Conservation (phyloP, 1,140 invertebrate species). For the Lepeophtheirus salmonis region DNA sequence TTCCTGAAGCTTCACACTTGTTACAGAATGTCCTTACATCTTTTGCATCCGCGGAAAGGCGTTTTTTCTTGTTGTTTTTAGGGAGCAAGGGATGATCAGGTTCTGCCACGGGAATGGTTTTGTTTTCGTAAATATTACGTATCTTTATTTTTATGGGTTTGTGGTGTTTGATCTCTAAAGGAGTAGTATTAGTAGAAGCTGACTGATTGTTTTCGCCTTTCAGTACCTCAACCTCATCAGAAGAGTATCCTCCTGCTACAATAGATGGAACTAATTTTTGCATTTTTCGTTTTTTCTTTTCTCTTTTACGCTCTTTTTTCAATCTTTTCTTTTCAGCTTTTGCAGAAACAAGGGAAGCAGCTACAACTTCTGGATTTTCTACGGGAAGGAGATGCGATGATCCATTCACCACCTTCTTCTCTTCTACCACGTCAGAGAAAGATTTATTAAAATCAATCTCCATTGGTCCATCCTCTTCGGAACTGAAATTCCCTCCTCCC, state of each 20-base stretch:
- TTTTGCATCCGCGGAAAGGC: background rate
- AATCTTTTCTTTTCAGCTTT: background rate
- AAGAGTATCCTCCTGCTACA: background rate
- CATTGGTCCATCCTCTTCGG: background rate
- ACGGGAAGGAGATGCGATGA: too few relatives aligned
- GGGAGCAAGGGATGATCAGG: background rate
- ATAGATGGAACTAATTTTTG: background rate
- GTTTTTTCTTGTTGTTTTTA: background rate
- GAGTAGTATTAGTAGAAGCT: background rate
- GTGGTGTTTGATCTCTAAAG: background rate
- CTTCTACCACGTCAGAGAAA: constrained; percentile 7
- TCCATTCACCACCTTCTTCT: background rate
- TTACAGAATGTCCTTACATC: constrained; percentile 36
- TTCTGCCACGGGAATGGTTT: background rate
- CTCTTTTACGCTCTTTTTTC: background rate
- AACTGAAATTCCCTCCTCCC: constrained; percentile 20
- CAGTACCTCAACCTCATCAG: background rate
- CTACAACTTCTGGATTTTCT: background rate
- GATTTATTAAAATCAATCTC: too few relatives aligned
- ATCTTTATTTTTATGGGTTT: background rate
- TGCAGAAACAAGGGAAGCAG: background rate
- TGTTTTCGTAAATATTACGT: background rate
- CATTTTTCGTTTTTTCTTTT: background rate
- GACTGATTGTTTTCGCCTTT: too few relatives aligned
- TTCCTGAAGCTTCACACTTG: constrained; percentile 41